Conservation (phyloP, 1,140 invertebrate species). For the Drosophila eugracilis region DNA sequence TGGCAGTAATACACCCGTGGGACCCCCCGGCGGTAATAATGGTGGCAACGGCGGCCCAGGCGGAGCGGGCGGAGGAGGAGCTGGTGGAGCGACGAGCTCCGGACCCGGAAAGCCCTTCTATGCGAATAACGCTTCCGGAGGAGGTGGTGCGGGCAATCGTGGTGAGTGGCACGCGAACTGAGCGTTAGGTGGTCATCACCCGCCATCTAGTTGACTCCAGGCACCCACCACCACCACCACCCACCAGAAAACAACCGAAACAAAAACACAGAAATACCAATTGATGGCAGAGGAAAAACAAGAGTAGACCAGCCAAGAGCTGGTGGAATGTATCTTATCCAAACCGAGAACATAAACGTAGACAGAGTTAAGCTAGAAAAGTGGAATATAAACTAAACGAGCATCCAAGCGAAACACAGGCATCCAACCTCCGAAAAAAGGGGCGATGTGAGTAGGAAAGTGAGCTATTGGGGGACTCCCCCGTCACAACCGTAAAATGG, state of each 20-base stretch:
- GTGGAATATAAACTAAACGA: conserved; percentile 12
- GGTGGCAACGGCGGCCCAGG: conserved; percentile 56
- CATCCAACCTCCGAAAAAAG: neutral
- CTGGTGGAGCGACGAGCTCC: conserved; percentile 39
- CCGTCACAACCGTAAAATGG: conserved; percentile 7
- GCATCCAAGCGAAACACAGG: neutral
- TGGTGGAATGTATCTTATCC: conserved; percentile 55
- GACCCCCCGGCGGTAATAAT: conserved; percentile 64
- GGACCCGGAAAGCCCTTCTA: conserved; percentile 83
- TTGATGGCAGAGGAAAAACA: neutral
- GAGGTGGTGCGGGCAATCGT: conserved; percentile 57
- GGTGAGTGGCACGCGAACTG: conserved; percentile 79
- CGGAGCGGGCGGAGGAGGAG: conserved; percentile 51
- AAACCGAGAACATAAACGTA: neutral
- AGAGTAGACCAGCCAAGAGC: neutral
- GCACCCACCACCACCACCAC: neutral
- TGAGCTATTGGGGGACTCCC: conserved; percentile 2
- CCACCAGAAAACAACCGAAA: conserved; percentile 6
- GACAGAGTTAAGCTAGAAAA: conserved; percentile 15
- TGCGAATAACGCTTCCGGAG: conserved; percentile 75
- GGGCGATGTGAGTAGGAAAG: conserved; percentile 4
- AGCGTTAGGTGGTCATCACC: conserved; percentile 13
- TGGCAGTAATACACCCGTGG: conserved; percentile 57
- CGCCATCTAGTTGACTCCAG: conserved; percentile 3
- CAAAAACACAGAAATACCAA: conserved; percentile 15